A percentile compares a stretch with the other conserved stretches of the same genome.
Conservation (phyloP, 2,888 invertebrate genomes). For the Drosophila rellima region DNA sequence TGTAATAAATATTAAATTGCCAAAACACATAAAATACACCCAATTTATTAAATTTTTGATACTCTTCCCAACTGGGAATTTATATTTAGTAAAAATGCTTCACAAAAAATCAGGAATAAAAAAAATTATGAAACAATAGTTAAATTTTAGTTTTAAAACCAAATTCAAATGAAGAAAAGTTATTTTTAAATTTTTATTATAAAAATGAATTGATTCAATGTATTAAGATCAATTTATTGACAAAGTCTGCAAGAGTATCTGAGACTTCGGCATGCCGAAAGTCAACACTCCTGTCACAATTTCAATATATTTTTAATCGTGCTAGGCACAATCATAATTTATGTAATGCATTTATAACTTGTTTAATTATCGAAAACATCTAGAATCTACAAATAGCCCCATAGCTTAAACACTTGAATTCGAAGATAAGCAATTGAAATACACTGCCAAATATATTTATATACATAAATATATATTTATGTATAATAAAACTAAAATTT, state of each 20-base stretch:
- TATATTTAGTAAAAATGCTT: no score
- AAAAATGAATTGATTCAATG: no score
- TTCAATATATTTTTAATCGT: neutral
- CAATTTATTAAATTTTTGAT: neutral
- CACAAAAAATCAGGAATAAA: no score
- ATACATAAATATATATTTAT: slow-evolving; percentile 19
- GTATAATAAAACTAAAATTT: slow-evolving; percentile 7
- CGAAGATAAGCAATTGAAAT: slow-evolving; percentile 14
- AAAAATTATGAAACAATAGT: no score
- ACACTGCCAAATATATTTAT: slow-evolving; percentile 38
- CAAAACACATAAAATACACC: neutral
- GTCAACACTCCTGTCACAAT: neutral
- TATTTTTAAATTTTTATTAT: no score
- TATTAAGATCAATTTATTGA: neutral
- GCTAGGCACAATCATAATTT: slow-evolving; percentile 9
- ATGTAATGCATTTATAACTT: slow-evolving; percentile 27
- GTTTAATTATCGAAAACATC: slow-evolving; percentile 27
- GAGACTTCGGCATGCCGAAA: slow-evolving; percentile 1
- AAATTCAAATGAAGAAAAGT: no score
- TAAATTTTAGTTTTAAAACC: no score
- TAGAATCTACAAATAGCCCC: slow-evolving; percentile 2
- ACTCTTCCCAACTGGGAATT: neutral
- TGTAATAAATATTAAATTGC: slow-evolving; percentile 5
- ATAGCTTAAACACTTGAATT: slow-evolving; percentile 10
- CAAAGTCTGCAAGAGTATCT: slow-evolving; percentile 1